Evolutionary conservation across 1,140 invertebrate species (phyloP).

Genomic region (Harpegnathos saltator): DNA sequence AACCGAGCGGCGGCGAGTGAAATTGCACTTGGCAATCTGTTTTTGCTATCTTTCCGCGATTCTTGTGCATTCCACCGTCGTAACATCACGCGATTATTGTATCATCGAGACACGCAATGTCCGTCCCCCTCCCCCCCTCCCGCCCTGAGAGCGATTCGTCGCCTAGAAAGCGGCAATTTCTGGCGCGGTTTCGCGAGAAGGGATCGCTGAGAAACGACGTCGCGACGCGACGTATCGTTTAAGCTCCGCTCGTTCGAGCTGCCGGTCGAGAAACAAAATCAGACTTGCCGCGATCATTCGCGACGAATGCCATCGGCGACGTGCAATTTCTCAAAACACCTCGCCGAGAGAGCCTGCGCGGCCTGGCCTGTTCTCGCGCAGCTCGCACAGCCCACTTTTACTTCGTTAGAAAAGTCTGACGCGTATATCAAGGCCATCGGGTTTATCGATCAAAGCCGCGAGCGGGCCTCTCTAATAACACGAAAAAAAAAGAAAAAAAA

Average conservation of each 20-base stretch:
- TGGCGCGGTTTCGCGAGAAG: constrained; percentile 19
- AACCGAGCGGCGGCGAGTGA: background rate
- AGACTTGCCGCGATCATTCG: constrained; percentile 24
- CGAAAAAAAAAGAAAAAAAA: constrained; percentile 44
- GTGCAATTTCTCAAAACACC: constrained; percentile 71
- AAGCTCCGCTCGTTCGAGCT: constrained; percentile 16
- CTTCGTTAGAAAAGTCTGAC: constrained; percentile 72
- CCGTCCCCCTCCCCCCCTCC: too few species aligned
- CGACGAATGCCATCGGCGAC: constrained; percentile 50
- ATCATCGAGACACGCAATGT: constrained; percentile 31
- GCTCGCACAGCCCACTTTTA: constrained; percentile 69
- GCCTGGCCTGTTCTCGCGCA: constrained; percentile 9
- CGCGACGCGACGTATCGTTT: constrained; percentile 20
- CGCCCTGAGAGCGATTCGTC: constrained; percentile 19
- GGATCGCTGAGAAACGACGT: too few species aligned
- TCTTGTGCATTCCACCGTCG: background rate
- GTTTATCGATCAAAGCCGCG: constrained; percentile 70
- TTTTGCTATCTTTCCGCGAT: background rate
- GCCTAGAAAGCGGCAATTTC: constrained; percentile 4
- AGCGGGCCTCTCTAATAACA: constrained; percentile 66
- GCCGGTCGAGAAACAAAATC: background rate
- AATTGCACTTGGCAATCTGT: constrained; percentile 23
- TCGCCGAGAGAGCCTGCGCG: constrained; percentile 22
- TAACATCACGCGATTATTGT: constrained; percentile 22
- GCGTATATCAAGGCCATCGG: constrained; percentile 71